Base-by-base conservation (phyloP, 2,797 vertebrate genomes). In the Arctocebus calabarensis region DNA sequence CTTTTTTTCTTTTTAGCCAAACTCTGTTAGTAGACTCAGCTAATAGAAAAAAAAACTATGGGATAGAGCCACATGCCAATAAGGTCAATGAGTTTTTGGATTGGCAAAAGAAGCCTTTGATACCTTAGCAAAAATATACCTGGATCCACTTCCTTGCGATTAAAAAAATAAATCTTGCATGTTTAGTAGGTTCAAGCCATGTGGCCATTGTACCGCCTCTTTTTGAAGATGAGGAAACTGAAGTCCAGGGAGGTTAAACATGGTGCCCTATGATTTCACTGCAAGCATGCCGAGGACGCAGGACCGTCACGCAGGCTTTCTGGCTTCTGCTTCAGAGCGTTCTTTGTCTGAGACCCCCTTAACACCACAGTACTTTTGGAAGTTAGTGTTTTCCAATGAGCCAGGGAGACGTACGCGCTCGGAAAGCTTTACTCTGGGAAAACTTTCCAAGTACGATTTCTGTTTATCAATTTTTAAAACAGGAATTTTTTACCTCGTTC, bases 151-250 rank as follows among this genome's bases (percentile, higher is more conserved):
- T 71, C 5, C 70, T 66, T 32, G 52, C 66, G 55, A 7, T 70
- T 90, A 29, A 27, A 61, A 37, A 73, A 45, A 34, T 27, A 45
- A 34, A 32, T 37, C 78, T 88, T 78, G 20, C 20, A n/a, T 20
- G 0, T 83, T 57, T 22, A 22, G 68, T 88, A 55, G 48, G 29
- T 61, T 88, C 37, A 22, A 81, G 68, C 22, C 25, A 40, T 48
- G 52, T 2, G 22, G 48, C 34, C 19, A 48, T 75, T 25, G 66
- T 45, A 43, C 17, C 10, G 32, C 19, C 62, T 94, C 68, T 79
- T 79, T 88, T 90, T 95, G 94, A 78, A 84, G 57, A 89, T 23
- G 32, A 77, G 71, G 75, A 85, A 90, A 83, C 71, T 55, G 7
- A 83, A 45, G 34, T 59, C 40, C 48, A n/a, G 66, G 71, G 61